phyloP scores from a whole-genome alignment of 2,888 invertebrate genomes.

The Colostygia pectinataria region DNA sequence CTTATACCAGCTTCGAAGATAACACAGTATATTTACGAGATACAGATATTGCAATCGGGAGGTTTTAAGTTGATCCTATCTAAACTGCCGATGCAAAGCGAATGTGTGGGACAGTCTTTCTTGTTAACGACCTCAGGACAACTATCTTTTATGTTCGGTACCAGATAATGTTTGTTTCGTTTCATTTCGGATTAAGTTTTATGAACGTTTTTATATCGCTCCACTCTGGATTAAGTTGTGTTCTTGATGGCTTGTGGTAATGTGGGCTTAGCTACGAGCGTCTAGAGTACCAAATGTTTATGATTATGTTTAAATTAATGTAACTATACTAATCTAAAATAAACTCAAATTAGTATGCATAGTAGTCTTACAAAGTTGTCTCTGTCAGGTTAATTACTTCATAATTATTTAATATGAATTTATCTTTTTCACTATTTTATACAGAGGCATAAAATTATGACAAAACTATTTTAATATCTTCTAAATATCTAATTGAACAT shows the following conservation, averaged over 20 bases:
- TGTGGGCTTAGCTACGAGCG: constrained; percentile 19
- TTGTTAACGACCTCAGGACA: constrained; percentile 61
- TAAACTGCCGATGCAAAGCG: constrained; percentile 59
- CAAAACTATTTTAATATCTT: not conserved
- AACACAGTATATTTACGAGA: constrained; percentile 47
- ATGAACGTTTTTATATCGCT: constrained; percentile 32
- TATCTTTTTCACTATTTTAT: too few relatives aligned
- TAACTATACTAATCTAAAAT: constrained; percentile 1
- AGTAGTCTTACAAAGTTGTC: too few relatives aligned
- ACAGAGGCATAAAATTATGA: too few relatives aligned
- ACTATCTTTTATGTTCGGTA: constrained; percentile 57
- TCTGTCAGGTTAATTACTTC: too few relatives aligned
- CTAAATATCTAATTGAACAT: not conserved
- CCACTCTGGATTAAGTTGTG: constrained; percentile 31
- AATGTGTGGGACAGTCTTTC: constrained; percentile 65
- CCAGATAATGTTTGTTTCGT: constrained; percentile 43
- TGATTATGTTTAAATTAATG: constrained; percentile 16
- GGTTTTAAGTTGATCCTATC: constrained; percentile 61
- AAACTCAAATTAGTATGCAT: too few relatives aligned
- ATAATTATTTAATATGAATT: too few relatives aligned
- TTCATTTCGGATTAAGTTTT: constrained; percentile 37
- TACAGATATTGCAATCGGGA: constrained; percentile 53
- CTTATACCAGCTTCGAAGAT: constrained; percentile 53
- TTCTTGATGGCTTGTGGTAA: constrained; percentile 24
- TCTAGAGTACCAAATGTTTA: constrained; percentile 20